Conservation (phyloP, 2,888 invertebrate species). For the Herminia tarsipennalis region DNA sequence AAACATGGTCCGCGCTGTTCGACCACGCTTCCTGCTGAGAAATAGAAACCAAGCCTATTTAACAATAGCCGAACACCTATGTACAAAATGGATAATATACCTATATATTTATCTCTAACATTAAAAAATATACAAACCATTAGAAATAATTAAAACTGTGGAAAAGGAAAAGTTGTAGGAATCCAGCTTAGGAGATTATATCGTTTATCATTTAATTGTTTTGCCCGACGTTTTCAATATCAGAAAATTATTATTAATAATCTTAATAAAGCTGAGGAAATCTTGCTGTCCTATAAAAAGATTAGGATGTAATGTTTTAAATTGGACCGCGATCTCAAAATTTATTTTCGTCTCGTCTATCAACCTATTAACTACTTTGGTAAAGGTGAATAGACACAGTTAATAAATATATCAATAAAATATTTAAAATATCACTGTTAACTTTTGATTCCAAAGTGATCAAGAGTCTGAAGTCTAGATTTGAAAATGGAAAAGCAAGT, state of each 20-base stretch:
- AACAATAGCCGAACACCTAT: too few species aligned
- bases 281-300: not conserved
- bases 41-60: conserved; percentile 13
- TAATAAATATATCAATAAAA: too few species aligned
- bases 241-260: conserved; percentile 2
- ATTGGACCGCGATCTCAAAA: too few species aligned
- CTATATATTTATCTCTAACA: too few species aligned
- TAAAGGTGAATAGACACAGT: too few species aligned
- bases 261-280: not conserved
- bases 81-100: too few species aligned
- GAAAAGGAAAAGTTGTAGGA: not conserved
- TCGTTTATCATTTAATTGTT: conserved; percentile 13
- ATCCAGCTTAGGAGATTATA: conserved; percentile 6
- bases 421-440: too few species aligned
- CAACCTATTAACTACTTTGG: too few species aligned
- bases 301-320: not conserved
- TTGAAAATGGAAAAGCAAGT: too few species aligned
- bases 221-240: not conserved
- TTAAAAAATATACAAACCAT: not conserved
- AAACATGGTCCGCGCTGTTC: conserved; percentile 34
- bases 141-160: not conserved
- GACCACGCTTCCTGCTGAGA: conserved; percentile 36
- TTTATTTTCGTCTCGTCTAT: too few species aligned
- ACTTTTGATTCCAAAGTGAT: too few species aligned
- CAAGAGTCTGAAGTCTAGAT: too few species aligned